Percentiles rank a stretch among this genome's conserved stretches.
Evolutionary conservation across 2,113 vertebrate genomes (phyloP).

Genomic region (Pygoscelis adeliae): DNA sequence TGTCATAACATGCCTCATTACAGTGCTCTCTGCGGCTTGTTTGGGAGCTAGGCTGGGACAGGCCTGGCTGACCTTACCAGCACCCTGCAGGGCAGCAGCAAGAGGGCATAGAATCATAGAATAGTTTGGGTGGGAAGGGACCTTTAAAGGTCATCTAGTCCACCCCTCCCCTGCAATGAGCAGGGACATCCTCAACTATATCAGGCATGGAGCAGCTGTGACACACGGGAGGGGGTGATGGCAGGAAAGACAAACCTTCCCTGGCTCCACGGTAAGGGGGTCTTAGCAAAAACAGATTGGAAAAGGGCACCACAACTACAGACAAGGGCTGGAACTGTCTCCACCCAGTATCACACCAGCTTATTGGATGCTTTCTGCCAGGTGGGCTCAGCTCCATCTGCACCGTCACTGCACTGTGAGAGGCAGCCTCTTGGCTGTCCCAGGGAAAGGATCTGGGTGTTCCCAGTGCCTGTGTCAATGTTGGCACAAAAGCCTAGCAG

Average conservation of each 20-base stretch:
- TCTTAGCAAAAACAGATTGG: background rate
- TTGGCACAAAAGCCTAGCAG: background rate
- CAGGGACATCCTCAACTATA: background rate
- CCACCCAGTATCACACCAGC: background rate
- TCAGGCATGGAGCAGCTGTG: background rate
- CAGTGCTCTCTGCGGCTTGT: rapidly evolving
- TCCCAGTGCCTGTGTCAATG: background rate
- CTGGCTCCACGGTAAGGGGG: background rate
- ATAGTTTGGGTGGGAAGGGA: background rate
- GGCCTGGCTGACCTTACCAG: background rate
- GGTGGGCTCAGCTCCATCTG: background rate
- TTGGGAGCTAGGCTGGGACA: background rate
- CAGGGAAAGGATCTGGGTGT: background rate
- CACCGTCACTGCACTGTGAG: rapidly evolving
- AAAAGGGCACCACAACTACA: background rate
- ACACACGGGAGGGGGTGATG: too few species aligned
- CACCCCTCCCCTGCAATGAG: background rate
- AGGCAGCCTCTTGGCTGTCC: background rate
- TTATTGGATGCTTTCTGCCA: background rate
- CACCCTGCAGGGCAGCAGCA: background rate
- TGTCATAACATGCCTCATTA: background rate
- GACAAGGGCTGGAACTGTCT: background rate
- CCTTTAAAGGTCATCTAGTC: background rate
- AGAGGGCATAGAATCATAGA: background rate
- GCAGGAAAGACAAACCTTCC: background rate